These are phyloP conservation scores for Bombus difficillimus DNA, from an alignment of 1,140 invertebrate species.

Conservation along the genomic window DNA sequence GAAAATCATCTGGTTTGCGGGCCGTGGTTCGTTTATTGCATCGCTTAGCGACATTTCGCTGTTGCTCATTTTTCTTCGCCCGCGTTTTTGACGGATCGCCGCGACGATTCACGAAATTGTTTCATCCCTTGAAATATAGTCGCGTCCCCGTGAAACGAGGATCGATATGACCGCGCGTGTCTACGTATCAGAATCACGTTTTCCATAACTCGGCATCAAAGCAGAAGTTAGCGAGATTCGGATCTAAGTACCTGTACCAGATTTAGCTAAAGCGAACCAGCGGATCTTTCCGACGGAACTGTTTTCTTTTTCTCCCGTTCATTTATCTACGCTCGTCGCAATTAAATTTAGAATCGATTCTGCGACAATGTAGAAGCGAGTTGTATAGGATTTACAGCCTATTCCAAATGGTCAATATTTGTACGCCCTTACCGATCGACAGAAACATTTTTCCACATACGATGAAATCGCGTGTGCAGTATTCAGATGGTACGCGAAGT, in stretches of 20 bases:
- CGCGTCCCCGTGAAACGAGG: neutral
- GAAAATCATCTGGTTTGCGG: neutral
- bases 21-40: constrained; percentile 3
- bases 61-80: constrained; percentile 49
- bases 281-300: neutral
- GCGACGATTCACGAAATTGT: constrained; percentile 47
- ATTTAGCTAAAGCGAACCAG: too few relatives aligned
- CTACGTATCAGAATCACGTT: neutral
- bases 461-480: constrained; percentile 12
- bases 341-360: constrained; percentile 8
- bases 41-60: constrained; percentile 21
- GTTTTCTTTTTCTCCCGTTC: neutral
- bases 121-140: constrained; percentile 46
- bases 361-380: too few relatives aligned
- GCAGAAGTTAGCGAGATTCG: neutral
- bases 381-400: neutral
- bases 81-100: constrained; percentile 47
- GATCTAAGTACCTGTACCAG: too few relatives aligned
- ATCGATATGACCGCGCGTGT: neutral
- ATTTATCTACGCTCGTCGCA: neutral
- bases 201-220: constrained; percentile 3
- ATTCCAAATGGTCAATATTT: constrained; percentile 33
- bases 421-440: neutral
- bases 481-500: constrained; percentile 17
- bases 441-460: constrained; percentile 22